Base-by-base conservation (phyloP, 2,888 invertebrate species). In the Melangyna quadrimaculata region DNA sequence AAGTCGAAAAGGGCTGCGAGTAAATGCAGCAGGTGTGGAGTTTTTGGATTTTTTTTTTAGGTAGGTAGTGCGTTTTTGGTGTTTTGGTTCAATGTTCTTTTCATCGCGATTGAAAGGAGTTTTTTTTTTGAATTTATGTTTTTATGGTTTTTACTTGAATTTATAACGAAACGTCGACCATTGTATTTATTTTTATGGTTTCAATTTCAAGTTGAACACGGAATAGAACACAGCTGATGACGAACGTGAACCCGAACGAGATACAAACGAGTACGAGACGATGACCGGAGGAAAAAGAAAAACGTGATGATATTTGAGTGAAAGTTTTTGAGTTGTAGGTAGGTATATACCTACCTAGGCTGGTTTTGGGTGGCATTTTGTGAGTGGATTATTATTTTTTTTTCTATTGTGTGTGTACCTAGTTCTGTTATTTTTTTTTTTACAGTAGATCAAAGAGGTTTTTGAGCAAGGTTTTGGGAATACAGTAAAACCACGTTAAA, bases 21-120 rank as follows among this genome's bases (percentile, higher is more conserved):
- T 75, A 80, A 77, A 84, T 77, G 84, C 75, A 80, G 84, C 84
- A 84, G 84, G 80, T 84, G 84, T 80, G 75, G 83, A 75, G 53
- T 57, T 70, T 69, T 83, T 69, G 12, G 19, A 51, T 14, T 55
- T 29, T 67, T 71, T n/a, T 19, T 8, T 45, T 55, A 24, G 14
- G 9, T 19, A 2, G 32, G 57, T 19, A 22, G 9, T 59, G 35
- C 19, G 19, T 59, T 59, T 59, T 59, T 22, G 17, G 29, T 32
- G 3, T 67, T 14, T 69, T 73, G 19, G 65, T 71, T 71, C 43
- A 53, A 35, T 53, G 53, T 75, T 72, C 71, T 27, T 71, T 63
- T 65, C 19, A 32, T n/a, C 19, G 27, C n/a, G 61, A 12, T 59
- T 22, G 45, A 37, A 67, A 61, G 7, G 45, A 48, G 22, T 29